These are phyloP conservation scores for Dynastes tityus DNA, from an alignment of 2,888 invertebrate genomes.

Conservation along the genomic window DNA sequence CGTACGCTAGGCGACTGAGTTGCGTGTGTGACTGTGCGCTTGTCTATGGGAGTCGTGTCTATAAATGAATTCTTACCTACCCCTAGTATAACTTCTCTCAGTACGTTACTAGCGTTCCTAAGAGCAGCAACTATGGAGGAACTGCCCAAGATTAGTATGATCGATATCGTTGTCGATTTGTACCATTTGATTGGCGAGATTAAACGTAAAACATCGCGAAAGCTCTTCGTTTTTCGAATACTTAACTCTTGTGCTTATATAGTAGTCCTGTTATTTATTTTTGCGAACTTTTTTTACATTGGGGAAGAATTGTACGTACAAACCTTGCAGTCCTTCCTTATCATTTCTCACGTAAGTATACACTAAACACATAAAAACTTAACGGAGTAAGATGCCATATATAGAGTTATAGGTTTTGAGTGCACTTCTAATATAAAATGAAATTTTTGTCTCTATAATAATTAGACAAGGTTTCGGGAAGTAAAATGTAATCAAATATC, in stretches of 20 bases:
- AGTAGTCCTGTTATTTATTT: not conserved
- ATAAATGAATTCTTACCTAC: too few relatives aligned
- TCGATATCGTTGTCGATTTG: not conserved
- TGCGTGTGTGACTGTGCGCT: too few relatives aligned
- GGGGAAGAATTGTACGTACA: not conserved
- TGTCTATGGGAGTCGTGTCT: too few relatives aligned
- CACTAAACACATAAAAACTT: too few relatives aligned
- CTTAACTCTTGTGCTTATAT: not conserved
- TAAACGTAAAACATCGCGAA: conserved; percentile 4
- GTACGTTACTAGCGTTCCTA: not conserved
- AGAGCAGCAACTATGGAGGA: not conserved
- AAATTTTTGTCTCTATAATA: too few relatives aligned
- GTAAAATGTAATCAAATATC: too few relatives aligned
- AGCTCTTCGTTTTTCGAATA: not conserved
- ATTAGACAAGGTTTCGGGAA: too few relatives aligned
- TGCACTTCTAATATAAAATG: too few relatives aligned
- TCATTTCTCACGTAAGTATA: not conserved
- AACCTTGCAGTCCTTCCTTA: not conserved
- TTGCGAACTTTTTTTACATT: not conserved
- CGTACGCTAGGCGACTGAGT: too few relatives aligned
- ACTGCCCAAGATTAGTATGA: not conserved
- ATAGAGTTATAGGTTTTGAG: too few relatives aligned
- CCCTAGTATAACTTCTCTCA: not conserved
- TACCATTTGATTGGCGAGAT: not conserved
- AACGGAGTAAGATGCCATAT: too few relatives aligned